Evolutionary conservation across 2,888 invertebrate species (phyloP), one percentile per base, ranked within the genome.

Genomic region (Drosophila demipolita): DNA sequence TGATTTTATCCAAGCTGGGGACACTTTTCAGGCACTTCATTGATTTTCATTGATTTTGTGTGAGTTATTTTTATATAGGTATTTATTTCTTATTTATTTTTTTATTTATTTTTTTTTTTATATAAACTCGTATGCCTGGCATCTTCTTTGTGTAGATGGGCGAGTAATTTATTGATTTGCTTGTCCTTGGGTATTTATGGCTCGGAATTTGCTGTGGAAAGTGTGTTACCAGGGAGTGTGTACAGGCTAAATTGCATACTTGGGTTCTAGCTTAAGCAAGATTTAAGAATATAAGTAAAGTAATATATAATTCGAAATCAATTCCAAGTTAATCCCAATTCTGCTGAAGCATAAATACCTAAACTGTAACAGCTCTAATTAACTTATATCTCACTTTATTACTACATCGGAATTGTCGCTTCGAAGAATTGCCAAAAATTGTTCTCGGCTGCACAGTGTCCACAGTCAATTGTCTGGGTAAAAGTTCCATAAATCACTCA

Each of bases 41-140:
- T 89, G 89, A 77, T 71, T 83, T 89, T 83, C 78, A 87, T 89
- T 83, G 89, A 87, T 78, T 85, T 89, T 81, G 61, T 75, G 55
- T 61, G 87, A 78, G 81, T 83, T 88, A 88, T 84, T 86, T 84
- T 80, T 80, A 78, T 40, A 59, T 62, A 66, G 54, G 65, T 66
- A 57, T 68, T 67, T 66, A 45, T 29, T 57, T 58, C 53, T 35
- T 20, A 17, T 55, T 17, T 55, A 7, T 54, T 38, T 29, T 6
- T 49, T 17, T 49, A 45, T 42, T 26, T 48, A n/a, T n/a, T 48
- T 8, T 50, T 29, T 15, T 45, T 23, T 45, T 12, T 23, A 20
- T 55, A 50, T 49, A 23, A 33, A 17, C 53, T 36, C 23, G 32
- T 15, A 42, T 9, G 20, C 38, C 49, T 29, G 38, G 32, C 48